A percentile compares a stretch with the other conserved stretches of the same genome.
Evolutionary conservation across 2,888 invertebrate genomes (phyloP).

Genomic region (Morinoia aosen): DNA sequence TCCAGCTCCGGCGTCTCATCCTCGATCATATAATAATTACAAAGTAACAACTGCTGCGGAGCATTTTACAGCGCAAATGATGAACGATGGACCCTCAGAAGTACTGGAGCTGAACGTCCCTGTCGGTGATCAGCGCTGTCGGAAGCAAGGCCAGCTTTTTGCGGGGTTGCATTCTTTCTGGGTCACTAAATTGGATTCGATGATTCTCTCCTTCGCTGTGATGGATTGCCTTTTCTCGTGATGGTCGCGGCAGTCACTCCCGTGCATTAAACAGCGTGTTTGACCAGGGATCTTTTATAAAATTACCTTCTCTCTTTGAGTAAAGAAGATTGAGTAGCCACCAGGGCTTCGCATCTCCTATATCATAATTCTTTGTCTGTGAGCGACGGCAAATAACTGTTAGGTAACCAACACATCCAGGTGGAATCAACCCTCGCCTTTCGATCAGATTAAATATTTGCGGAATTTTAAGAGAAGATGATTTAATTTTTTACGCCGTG

Average conservation of each 20-base stretch:
- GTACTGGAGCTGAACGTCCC: neutral
- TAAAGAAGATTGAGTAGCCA: neutral
- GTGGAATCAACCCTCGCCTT: neutral
- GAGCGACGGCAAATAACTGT: neutral
- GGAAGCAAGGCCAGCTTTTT: slow-evolving; percentile 35
- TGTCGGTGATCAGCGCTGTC: neutral
- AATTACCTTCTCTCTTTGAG: neutral
- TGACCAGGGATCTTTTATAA: neutral
- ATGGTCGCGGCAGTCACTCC: neutral
- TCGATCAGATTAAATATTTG: neutral
- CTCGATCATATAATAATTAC: neutral
- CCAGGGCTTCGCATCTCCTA: neutral
- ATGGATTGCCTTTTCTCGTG: slow-evolving; percentile 15
- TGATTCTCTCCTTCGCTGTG: slow-evolving; percentile 15
- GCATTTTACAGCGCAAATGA: neutral
- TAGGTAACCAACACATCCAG: neutral
- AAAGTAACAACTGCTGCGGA: neutral
- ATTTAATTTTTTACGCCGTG: neutral
- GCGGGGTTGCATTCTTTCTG: slow-evolving; percentile 27
- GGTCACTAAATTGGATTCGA: slow-evolving; percentile 26
- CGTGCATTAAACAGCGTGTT: neutral
- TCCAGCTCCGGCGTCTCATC: neutral
- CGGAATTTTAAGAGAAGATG: neutral
- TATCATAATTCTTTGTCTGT: neutral
- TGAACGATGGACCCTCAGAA: neutral